phyloP scores from a whole-genome alignment of 1,140 invertebrate genomes.

The Aphis gossypii region DNA sequence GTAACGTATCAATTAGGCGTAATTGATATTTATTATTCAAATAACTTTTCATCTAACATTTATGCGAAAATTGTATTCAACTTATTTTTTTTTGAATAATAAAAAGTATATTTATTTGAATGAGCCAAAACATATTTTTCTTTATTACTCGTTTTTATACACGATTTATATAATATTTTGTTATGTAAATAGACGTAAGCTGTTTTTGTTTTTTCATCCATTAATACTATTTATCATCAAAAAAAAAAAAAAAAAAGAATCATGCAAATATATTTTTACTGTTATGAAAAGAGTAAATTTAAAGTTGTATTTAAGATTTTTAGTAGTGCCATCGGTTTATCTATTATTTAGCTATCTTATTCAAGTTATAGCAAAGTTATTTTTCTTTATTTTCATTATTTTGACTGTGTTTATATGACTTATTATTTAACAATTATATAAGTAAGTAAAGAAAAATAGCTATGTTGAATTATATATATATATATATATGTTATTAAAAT shows the following conservation, averaged over 20 bases:
- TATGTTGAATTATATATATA: not conserved
- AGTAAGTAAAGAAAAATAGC: not conserved
- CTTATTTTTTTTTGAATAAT: not conserved
- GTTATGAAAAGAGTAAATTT: no score
- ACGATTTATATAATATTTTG: not conserved
- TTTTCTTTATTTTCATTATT: no score
- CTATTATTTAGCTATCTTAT: no score
- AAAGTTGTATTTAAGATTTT: no score
- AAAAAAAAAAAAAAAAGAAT: not conserved
- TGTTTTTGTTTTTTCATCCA: not conserved
- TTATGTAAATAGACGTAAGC: not conserved
- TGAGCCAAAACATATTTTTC: not conserved
- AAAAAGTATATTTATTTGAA: not conserved
- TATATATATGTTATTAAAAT: not conserved
- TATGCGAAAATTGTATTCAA: not conserved
- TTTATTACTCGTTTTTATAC: not conserved
- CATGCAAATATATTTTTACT: not conserved
- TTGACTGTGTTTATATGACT: no score
- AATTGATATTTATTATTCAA: not conserved
- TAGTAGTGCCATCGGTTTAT: no score
- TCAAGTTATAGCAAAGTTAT: no score
- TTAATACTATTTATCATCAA: not conserved
- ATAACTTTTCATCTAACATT: slow-evolving; percentile 3
- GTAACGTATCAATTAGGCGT: not conserved
- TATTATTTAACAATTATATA: no score